Conservation (phyloP, 2,113 vertebrate genomes). For the Oncorhynchus kisutch region DNA sequence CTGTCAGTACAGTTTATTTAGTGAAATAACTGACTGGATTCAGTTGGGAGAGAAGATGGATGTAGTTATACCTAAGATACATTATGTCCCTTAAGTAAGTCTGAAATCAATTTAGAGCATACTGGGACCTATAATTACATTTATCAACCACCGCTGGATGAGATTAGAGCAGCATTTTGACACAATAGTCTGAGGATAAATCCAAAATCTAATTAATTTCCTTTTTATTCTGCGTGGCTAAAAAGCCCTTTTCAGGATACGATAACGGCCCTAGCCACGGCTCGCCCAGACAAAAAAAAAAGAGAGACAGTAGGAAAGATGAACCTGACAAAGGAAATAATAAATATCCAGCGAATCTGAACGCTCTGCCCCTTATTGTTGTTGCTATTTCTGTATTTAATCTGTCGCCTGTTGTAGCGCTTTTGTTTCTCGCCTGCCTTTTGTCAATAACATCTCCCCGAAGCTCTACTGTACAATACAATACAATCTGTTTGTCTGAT, state of each 20-base stretch:
- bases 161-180: slow-evolving; percentile 62
- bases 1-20: not conserved
- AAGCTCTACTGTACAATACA: slow-evolving; percentile 57
- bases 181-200: slow-evolving; percentile 65
- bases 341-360: slow-evolving; percentile 60
- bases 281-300: not conserved
- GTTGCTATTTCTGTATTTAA: slow-evolving; percentile 69
- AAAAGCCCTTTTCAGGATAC: slow-evolving; percentile 57
- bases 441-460: slow-evolving; percentile 72
- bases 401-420: slow-evolving; percentile 49
- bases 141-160: slow-evolving; percentile 63
- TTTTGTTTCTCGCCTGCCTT: slow-evolving; percentile 52
- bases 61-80: slow-evolving; percentile 52
- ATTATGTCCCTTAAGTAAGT: slow-evolving; percentile 57
- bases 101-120: slow-evolving; percentile 55
- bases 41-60: not conserved
- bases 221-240: slow-evolving; percentile 57
- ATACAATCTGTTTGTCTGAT: slow-evolving; percentile 44
- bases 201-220: slow-evolving; percentile 74
- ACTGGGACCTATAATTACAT: slow-evolving; percentile 63
- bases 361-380: slow-evolving; percentile 55
- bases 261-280: slow-evolving; percentile 53
- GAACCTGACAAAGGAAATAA: slow-evolving; percentile 63
- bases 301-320: slow-evolving; percentile 52
- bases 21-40: not conserved